Evolutionary conservation across 2,113 vertebrate species (phyloP).

Genomic region (Semnornis frantzii): DNA sequence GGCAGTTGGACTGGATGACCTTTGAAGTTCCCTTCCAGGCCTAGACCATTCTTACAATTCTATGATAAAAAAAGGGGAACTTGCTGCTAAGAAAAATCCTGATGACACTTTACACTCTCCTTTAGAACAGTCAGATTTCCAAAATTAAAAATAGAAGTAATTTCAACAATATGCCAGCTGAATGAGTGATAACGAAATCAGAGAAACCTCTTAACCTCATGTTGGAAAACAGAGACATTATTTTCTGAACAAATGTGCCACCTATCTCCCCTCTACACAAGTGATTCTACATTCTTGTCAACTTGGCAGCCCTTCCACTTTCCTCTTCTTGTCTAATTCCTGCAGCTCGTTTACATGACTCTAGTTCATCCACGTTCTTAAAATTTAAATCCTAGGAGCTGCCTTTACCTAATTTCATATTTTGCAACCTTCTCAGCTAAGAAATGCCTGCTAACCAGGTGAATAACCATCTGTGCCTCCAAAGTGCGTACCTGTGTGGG

Average conservation of each 20-base stretch:
- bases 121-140: slow-evolving; percentile 9
- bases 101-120: neutral
- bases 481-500: neutral
- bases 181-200: neutral
- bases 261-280: neutral
- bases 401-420: neutral
- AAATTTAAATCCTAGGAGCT: neutral
- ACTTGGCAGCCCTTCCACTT: neutral
- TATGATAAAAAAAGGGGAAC: neutral
- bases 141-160: slow-evolving; percentile 10
- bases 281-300: neutral
- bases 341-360: neutral
- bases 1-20: no score
- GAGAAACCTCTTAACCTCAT: neutral
- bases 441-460: neutral
- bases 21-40: no score
- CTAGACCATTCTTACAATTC: no score
- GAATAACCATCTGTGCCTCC: neutral
- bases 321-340: neutral
- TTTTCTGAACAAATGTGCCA: neutral
- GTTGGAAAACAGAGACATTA: neutral
- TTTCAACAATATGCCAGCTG: neutral
- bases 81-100: neutral
- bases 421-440: neutral
- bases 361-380: neutral